Base-by-base conservation (phyloP, 2,888 invertebrate species). In the Sarcophaga caerulescens region DNA sequence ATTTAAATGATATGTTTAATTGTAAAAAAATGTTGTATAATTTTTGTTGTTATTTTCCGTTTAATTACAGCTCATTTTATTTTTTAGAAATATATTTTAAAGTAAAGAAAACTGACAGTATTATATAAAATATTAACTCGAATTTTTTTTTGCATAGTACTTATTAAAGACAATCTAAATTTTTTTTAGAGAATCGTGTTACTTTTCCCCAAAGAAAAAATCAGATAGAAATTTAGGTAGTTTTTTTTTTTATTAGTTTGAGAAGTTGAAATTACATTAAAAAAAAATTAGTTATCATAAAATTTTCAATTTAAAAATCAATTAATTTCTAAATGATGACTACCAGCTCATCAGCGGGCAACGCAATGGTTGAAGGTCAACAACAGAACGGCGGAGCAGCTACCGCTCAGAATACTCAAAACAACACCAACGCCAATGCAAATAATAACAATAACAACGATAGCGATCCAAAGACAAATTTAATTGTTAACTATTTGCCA, bases 401-500 rank as follows among this genome's bases (percentile, higher is more conserved):
- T 45, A 87, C 85, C 87, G 87, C 80, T 78, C 83, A 68, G 65
- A 84, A 74, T 69, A 74, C 78, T 21, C 83, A 79, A 82, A 94
- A 96, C 96, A 93, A 87, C 69, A 91, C 88, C 77, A 91, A 89
- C 45, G 87, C 85, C 1, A 89, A 77, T 6, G 84, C 77, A 4
- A 89, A 84, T 3, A 91, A 89, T 1, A 91, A 90, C 25, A 91
- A 91, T 62, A 91, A 90, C 81, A 90, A 89, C 71, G 91, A 91
- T 21, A 90, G 89, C 95, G 98, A 98, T 94, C 97, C 97, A 91
- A 98, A 98, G 95, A 97, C 97, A 57, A 98, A 98, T 94, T 95
- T 99, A 89, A 98, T 99, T 89, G 97, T 99, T 89, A 99, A 99
- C 94, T 99, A 98, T 93, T 95, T 99, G 89, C 98, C 99, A 25